Base-by-base conservation (phyloP, 2,113 vertebrate genomes). In the Colistium nudipinnis region DNA sequence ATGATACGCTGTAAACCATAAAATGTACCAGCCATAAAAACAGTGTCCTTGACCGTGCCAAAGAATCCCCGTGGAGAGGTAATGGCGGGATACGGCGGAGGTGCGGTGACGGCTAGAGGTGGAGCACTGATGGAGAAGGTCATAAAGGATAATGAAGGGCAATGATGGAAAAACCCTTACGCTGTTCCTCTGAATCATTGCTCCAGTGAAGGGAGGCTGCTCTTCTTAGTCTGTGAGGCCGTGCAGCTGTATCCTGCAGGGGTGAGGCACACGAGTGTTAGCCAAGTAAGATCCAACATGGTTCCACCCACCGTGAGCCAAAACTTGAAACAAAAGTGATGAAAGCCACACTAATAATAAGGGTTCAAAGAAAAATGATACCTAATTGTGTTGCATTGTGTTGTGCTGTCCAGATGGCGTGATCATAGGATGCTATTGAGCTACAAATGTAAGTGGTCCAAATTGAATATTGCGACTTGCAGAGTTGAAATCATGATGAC, bases 221-320 rank as follows among this genome's bases (percentile, higher is more conserved):
- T 74, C 92, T 80, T 67, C 55, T 83, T 35, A 94, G 60, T 35
- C 41, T 86, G 66, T 94, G 93, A 61, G 93, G 91, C 66, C 91
- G 81, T 36, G 90, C 92, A 36, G 89, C 85, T 70, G 85, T 77
- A 49, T 88, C 87, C 93, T 94, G 84, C 41, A 47, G 49, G 41
- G 44, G 19, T 13, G 54, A 69, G 39, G 39, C 28, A 62, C 57
- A 67, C 27, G 44, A 52, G 43, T 48, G 48, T 70, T 36, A 70
- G n/a, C 22, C 22, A 22, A 22, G 19, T 12, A 22, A 45, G 19
- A 41, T 41, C n/a, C 14, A 35, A 24, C 43, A n/a, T 28, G 11
- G 17, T 7, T 11, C 17, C 56, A 43, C 10, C 20, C 12, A 44
- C 11, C 7, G 27, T 16, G 24, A 49, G 11, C 16, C 19, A 9